A percentile compares a stretch with the other conserved stretches of the same genome.
Evolutionary conservation across 2,888 invertebrate species (phyloP).

Genomic region (Andricus quercusramuli): DNA sequence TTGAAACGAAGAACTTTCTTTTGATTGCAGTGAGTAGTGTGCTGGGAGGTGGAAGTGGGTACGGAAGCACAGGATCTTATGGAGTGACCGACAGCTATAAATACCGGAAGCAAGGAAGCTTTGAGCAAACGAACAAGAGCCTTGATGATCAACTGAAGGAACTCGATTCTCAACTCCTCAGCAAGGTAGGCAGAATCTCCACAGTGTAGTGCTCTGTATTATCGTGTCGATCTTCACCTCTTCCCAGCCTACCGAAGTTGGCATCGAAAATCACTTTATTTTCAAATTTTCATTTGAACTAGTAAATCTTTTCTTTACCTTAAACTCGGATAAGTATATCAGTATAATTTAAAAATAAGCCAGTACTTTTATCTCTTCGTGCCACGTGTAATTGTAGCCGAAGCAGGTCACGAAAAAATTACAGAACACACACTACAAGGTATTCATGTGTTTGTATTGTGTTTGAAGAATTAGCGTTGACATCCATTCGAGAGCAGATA

Average conservation of each 20-base stretch:
- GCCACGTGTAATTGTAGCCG: slow-evolving; percentile 60
- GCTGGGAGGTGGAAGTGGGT: slow-evolving; percentile 81
- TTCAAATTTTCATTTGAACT: slow-evolving; percentile 30
- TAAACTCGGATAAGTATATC: slow-evolving; percentile 31
- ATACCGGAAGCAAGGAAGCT: slow-evolving; percentile 81
- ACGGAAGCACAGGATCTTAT: slow-evolving; percentile 81
- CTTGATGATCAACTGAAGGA: slow-evolving; percentile 90
- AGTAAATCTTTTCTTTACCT: background rate
- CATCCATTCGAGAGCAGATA: slow-evolving; percentile 52
- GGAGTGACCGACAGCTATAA: slow-evolving; percentile 81
- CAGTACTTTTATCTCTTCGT: slow-evolving; percentile 42
- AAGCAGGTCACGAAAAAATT: slow-evolving; percentile 66
- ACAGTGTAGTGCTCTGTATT: slow-evolving; percentile 61
- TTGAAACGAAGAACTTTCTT: background rate
- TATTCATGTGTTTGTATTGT: slow-evolving; percentile 68
- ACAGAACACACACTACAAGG: slow-evolving; percentile 70
- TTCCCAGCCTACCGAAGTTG: slow-evolving; percentile 37
- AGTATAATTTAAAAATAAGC: slow-evolving; percentile 44
- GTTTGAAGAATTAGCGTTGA: slow-evolving; percentile 54
- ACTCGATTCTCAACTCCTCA: slow-evolving; percentile 89
- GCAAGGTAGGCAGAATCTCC: slow-evolving; percentile 76
- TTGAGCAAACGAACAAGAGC: slow-evolving; percentile 87
- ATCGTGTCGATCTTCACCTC: slow-evolving; percentile 32
- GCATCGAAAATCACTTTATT: slow-evolving; percentile 36
- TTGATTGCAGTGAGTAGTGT: slow-evolving; percentile 80